Conservation (phyloP, 2,113 vertebrate genomes). For the Conger conger region DNA sequence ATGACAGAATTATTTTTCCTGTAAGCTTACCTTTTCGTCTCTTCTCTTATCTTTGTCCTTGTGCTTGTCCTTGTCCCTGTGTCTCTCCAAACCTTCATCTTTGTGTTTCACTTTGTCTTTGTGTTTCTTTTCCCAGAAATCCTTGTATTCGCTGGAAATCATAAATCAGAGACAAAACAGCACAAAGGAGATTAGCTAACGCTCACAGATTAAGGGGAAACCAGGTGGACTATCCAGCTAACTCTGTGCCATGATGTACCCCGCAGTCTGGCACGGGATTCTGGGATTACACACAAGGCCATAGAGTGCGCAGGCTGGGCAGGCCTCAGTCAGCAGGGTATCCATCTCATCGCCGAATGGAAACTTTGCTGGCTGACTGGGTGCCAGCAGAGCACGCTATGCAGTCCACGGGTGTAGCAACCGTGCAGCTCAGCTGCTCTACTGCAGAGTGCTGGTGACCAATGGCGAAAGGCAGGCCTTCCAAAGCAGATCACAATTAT, state of each 20-base stretch:
- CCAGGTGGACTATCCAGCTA: not conserved
- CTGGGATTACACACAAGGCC: constrained; percentile 45
- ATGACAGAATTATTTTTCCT: not conserved
- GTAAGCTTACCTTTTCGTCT: constrained; percentile 82
- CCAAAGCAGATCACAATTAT: not conserved
- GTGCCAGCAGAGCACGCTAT: not conserved
- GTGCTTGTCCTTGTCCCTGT: constrained; percentile 82
- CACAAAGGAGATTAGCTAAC: constrained; percentile 21
- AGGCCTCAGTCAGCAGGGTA: not conserved
- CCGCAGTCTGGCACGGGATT: constrained; percentile 54
- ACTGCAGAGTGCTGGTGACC: not conserved
- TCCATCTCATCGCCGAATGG: not conserved
- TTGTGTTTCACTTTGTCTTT: constrained; percentile 87
- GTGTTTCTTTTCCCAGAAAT: constrained; percentile 92
- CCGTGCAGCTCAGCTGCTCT: not conserved
- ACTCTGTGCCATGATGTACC: not conserved
- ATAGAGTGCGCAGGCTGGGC: not conserved
- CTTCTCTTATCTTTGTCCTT: constrained; percentile 91
- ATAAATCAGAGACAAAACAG: constrained; percentile 42
- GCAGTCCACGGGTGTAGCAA: not conserved
- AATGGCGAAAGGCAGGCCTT: not conserved
- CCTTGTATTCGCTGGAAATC: constrained; percentile 86
- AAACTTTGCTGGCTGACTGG: not conserved
- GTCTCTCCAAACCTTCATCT: constrained; percentile 78
- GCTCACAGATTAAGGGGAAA: not conserved